Conservation (phyloP, 2,797 vertebrate genomes). For the Poeciliopsis paucimaculata region DNA sequence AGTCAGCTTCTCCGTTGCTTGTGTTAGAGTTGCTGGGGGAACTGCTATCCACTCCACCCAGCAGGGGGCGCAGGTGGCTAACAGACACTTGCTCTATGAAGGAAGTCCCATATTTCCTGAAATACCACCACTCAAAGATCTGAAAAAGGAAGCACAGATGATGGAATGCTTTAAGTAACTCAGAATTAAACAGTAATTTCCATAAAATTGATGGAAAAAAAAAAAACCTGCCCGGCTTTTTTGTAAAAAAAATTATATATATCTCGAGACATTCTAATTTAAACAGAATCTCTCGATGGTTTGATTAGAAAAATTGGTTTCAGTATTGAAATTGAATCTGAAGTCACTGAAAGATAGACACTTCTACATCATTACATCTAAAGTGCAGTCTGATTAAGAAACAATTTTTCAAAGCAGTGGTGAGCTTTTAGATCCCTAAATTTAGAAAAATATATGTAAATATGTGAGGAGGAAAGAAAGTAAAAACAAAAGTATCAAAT, state of each 20-base stretch:
- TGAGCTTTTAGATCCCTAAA: background rate
- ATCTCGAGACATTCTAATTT: too few species aligned
- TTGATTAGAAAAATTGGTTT: too few species aligned
- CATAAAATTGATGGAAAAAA: background rate
- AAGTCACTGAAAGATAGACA: too few species aligned
- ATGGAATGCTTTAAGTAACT: background rate
- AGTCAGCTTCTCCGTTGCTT: constrained; percentile 92
- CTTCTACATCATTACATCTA: background rate
- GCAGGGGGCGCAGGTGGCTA: constrained; percentile 96
- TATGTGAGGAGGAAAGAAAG: background rate
- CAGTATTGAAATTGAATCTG: too few species aligned
- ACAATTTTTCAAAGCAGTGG: background rate
- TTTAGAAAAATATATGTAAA: background rate
- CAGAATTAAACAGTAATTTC: background rate
- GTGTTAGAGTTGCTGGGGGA: constrained; percentile 89
- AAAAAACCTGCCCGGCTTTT: too few species aligned
- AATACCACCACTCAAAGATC: constrained; percentile 99
- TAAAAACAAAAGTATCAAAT: background rate
- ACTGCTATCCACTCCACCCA: constrained; percentile 97
- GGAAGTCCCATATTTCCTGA: constrained; percentile 97
- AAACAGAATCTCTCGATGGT: too few species aligned
- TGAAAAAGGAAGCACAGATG: constrained; percentile 50
- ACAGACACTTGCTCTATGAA: constrained; percentile 99
- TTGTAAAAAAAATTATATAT: too few species aligned
- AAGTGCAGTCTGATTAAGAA: background rate